Evolutionary conservation across 2,113 vertebrate genomes (phyloP).

Genomic region (Cyprinus carpio): DNA sequence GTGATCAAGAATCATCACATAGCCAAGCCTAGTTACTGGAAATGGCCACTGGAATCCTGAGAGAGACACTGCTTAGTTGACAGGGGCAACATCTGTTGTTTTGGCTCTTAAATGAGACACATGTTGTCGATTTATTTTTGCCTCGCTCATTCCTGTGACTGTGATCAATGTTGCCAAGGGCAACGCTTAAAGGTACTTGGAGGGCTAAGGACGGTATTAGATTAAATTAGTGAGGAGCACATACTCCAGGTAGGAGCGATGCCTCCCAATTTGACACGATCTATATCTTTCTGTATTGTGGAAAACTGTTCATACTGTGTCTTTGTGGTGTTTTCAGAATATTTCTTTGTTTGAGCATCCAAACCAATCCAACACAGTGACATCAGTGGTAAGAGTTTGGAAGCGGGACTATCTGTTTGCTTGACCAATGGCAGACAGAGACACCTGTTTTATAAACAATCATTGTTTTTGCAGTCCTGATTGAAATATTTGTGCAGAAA

Average conservation of each 20-base stretch:
- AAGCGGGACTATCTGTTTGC: background rate
- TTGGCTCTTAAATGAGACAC: background rate
- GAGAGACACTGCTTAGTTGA: background rate
- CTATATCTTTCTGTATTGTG: background rate
- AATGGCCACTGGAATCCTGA: background rate
- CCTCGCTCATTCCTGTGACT: background rate
- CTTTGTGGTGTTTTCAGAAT: background rate
- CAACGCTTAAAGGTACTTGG: background rate
- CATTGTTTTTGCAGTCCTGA: background rate
- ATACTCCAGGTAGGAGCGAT: slow-evolving; percentile 46
- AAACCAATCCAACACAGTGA: background rate
- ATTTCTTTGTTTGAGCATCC: background rate
- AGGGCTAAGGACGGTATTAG: slow-evolving; percentile 53
- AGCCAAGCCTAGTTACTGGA: background rate
- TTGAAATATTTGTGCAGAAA: background rate
- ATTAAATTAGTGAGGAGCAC: slow-evolving; percentile 60
- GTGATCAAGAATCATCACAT: background rate
- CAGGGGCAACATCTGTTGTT: background rate
- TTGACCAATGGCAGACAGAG: background rate
- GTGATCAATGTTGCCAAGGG: background rate
- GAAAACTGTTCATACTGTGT: background rate
- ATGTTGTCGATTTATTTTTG: background rate
- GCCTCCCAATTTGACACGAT: background rate
- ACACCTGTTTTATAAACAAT: background rate
- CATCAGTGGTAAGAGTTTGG: background rate